These are phyloP conservation scores for Phataginus tetradactyla DNA, from an alignment of 2,797 vertebrate genomes.

Conservation along the genomic window DNA sequence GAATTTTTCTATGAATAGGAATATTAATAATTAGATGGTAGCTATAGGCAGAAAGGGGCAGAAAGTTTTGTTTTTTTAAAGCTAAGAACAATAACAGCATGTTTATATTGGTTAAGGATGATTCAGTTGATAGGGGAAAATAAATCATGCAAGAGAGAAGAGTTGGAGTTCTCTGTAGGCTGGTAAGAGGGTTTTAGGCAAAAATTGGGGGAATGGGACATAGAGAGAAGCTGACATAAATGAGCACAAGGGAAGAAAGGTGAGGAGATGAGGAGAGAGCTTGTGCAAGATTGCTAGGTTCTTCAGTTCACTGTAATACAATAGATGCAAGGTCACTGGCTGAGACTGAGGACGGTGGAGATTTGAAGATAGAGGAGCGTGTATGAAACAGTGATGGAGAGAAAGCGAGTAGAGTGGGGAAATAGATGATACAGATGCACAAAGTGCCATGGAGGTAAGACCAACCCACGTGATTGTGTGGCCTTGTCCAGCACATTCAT, in stretches of 20 bases:
- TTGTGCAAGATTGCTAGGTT: not conserved
- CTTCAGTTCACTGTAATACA: not conserved
- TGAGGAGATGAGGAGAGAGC: not conserved
- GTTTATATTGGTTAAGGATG: not conserved
- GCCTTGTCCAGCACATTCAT: not conserved
- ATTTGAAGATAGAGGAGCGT: not conserved
- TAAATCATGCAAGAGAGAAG: not conserved
- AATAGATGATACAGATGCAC: not conserved
- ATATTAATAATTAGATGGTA: not conserved
- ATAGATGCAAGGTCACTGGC: not conserved
- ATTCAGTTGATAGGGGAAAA: not conserved
- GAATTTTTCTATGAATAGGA: not conserved
- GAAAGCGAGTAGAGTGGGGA: not conserved
- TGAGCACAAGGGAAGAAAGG: not conserved
- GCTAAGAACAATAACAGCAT: not conserved
- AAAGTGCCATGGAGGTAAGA: not conserved
- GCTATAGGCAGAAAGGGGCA: not conserved
- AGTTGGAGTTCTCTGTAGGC: too few relatives aligned
- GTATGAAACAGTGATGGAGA: not conserved
- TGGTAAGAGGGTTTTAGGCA: not conserved
- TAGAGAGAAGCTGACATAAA: not conserved
- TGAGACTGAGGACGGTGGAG: not conserved
- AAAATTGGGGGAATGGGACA: not conserved
- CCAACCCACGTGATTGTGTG: not conserved
- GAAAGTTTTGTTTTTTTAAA: not conserved